A percentile compares a stretch with the other conserved stretches of the same genome.
These are phyloP conservation scores for Bubo blakistoni DNA, from an alignment of 2,113 vertebrate genomes.

Conservation along the genomic window DNA sequence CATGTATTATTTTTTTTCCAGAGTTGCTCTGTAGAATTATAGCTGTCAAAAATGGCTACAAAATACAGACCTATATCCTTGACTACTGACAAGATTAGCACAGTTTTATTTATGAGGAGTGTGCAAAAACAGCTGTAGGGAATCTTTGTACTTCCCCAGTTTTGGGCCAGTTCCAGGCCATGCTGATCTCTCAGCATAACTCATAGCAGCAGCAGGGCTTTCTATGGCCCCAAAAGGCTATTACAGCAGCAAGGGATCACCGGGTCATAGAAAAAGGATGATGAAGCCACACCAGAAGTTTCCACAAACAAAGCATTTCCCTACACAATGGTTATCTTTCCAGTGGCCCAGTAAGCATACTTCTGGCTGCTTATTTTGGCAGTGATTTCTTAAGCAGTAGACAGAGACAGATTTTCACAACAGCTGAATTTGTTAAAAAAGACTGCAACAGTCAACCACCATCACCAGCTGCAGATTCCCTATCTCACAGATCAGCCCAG, in stretches of 20 bases:
- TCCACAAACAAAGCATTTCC: background rate
- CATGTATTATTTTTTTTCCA: background rate
- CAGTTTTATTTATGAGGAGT: background rate
- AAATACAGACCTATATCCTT: background rate
- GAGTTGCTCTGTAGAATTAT: background rate
- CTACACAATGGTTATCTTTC: background rate
- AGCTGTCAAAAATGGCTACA: conserved; percentile 11
- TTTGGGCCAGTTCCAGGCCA: conserved; percentile 11
- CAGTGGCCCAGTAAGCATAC: background rate
- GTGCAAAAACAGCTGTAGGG: conserved; percentile 17
- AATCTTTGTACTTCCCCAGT: background rate
- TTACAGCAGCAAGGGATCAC: conserved; percentile 39
- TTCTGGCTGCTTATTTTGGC: conserved; percentile 25
- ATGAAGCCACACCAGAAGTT: conserved; percentile 20
- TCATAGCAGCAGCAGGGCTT: conserved; percentile 45
- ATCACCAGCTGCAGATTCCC: background rate
- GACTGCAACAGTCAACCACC: background rate
- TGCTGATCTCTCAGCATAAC: conserved; percentile 30
- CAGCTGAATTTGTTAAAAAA: background rate
- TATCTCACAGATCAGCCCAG: background rate
- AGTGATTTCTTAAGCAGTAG: conserved; percentile 32
- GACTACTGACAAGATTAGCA: background rate
- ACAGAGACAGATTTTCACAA: background rate
- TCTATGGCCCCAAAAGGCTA: conserved; percentile 15
- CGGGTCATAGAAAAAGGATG: background rate